phyloP scores from a whole-genome alignment of 2,797 vertebrate genomes.

The Betta splendens region DNA sequence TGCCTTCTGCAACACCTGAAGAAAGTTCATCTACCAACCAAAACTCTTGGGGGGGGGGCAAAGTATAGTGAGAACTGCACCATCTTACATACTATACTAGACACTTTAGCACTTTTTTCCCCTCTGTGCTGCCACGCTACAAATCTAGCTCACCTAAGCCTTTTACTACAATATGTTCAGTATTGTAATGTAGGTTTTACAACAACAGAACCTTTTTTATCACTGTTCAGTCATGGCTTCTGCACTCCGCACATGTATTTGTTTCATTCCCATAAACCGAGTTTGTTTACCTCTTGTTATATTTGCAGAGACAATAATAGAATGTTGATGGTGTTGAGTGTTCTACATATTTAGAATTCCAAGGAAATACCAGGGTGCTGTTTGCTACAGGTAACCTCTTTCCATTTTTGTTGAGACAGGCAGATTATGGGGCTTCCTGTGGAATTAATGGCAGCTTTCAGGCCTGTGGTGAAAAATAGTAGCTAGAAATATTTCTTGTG shows the following conservation, averaged over 20 bases:
- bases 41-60: too few relatives aligned
- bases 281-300: conserved; percentile 34
- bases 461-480: conserved; percentile 32
- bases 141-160: too few relatives aligned
- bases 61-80: too few relatives aligned
- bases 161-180: too few relatives aligned
- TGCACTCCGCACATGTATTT: conserved; percentile 3
- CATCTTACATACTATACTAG: too few relatives aligned
- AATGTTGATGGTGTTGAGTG: not conserved
- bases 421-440: conserved; percentile 24
- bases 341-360: conserved; percentile 12
- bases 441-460: conserved; percentile 30
- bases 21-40: too few relatives aligned
- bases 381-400: conserved; percentile 5
- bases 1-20: too few relatives aligned
- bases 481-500: conserved; percentile 25
- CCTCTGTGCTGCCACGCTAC: too few relatives aligned
- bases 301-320: conserved; percentile 10
- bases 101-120: too few relatives aligned
- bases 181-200: not conserved
- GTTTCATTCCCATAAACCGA: conserved; percentile 19
- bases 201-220: conserved; percentile 28
- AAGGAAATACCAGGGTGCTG: conserved; percentile 7
- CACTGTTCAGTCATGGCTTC: conserved; percentile 1
- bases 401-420: conserved; percentile 29